phyloP scores from a whole-genome alignment of 2,797 vertebrate species.

The Pipistrellus pygmaeus region DNA sequence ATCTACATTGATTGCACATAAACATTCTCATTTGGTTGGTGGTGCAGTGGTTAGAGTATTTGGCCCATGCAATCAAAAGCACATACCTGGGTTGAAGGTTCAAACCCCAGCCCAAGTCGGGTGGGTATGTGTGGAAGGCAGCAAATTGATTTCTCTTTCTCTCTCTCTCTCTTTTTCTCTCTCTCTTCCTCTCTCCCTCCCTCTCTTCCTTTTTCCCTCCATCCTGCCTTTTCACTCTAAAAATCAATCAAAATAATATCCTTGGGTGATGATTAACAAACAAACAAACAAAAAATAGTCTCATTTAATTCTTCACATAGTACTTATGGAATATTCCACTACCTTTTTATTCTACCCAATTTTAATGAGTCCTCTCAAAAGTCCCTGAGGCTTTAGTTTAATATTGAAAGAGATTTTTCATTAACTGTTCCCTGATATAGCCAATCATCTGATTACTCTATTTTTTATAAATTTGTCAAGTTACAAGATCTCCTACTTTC shows the following conservation, averaged over 20 bases:
- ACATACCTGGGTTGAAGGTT: too few species aligned
- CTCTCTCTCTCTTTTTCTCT: too few species aligned
- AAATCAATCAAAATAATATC: too few species aligned
- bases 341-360: background rate
- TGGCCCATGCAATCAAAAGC: too few species aligned
- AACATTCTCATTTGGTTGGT: background rate
- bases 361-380: constrained; percentile 1
- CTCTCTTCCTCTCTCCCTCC: too few species aligned
- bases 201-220: too few species aligned
- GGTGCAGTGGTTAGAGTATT: too few species aligned
- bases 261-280: too few species aligned
- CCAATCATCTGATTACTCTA: background rate
- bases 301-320: background rate
- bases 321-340: background rate
- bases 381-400: background rate
- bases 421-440: background rate
- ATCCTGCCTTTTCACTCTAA: too few species aligned
- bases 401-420: background rate
- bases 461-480: background rate
- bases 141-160: too few species aligned
- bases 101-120: too few species aligned
- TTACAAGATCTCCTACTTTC: background rate
- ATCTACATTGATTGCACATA: background rate
- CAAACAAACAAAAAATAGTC: background rate
- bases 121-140: too few species aligned